Conservation (phyloP, 2,797 vertebrate species). For the Tokudaia muenninki region DNA sequence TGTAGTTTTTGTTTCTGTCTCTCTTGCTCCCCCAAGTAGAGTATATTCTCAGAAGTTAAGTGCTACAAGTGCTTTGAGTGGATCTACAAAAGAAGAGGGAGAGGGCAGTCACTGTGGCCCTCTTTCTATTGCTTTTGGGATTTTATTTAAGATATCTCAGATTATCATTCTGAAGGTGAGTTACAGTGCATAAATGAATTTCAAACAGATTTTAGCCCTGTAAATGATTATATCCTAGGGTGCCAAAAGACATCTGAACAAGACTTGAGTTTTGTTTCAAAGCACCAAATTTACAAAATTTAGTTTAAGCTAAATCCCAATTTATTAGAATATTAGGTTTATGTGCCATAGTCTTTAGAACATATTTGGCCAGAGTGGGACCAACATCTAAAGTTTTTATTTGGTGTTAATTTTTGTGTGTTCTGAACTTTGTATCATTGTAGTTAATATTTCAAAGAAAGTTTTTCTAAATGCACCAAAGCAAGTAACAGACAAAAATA, state of each 20-base stretch:
- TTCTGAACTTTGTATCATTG: not conserved
- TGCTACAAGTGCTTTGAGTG: not conserved
- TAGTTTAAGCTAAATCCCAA: constrained; percentile 42
- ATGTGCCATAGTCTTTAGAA: not conserved
- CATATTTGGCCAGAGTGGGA: not conserved
- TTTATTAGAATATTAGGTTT: not conserved
- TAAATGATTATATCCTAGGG: not conserved
- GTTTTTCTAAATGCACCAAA: not conserved
- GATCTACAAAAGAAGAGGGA: not conserved
- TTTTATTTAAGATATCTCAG: constrained; percentile 52
- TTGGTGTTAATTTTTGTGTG: not conserved
- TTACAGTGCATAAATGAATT: not conserved
- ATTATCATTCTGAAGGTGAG: constrained; percentile 7
- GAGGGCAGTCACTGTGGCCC: not conserved
- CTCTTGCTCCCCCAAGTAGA: constrained; percentile 46
- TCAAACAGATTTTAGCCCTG: not conserved
- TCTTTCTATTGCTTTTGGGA: not conserved
- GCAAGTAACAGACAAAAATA: not conserved
- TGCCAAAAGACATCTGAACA: not conserved
- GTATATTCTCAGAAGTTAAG: not conserved
- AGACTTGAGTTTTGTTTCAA: not conserved
- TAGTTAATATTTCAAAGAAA: constrained; percentile 4
- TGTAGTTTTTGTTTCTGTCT: constrained; percentile 83
- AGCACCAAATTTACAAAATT: not conserved
- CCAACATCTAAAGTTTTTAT: not conserved